phyloP scores from a whole-genome alignment of 2,888 invertebrate genomes.

The Agelastica alni region DNA sequence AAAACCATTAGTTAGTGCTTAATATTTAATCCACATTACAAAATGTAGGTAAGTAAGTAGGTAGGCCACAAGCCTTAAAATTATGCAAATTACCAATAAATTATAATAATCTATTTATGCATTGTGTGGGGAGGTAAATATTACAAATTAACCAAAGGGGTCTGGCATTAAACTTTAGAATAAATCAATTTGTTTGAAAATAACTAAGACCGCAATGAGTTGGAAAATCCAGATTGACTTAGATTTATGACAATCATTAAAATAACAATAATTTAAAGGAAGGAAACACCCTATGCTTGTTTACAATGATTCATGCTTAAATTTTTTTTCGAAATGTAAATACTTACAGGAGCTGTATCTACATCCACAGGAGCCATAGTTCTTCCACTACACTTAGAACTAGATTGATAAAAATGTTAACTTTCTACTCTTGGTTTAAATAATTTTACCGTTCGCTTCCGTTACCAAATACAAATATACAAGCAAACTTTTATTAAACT shows the following conservation, averaged over 20 bases:
- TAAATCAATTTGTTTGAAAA: too few relatives aligned
- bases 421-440: constrained; percentile 20
- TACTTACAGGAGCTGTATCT: constrained; percentile 25
- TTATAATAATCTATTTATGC: too few relatives aligned
- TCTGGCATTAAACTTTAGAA: too few relatives aligned
- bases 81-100: too few relatives aligned
- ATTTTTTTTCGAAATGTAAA: constrained; percentile 4
- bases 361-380: constrained; percentile 24
- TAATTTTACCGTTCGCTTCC: constrained; percentile 16
- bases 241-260: too few relatives aligned
- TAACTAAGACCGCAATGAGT: too few relatives aligned
- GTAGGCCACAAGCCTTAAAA: not conserved
- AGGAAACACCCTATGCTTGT: constrained; percentile 10
- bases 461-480: not conserved
- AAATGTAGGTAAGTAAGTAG: constrained; percentile 1
- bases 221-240: too few relatives aligned
- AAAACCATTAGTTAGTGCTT: too few relatives aligned
- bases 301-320: constrained; percentile 11
- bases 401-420: not conserved
- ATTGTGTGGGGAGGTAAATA: too few relatives aligned
- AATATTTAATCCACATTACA: not conserved
- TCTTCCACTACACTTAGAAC: constrained; percentile 2
- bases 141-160: too few relatives aligned
- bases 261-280: too few relatives aligned
- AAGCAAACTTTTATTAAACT: too few relatives aligned